phyloP scores from a whole-genome alignment of 2,888 invertebrate genomes.

The Zaprionus bogoriensis region DNA sequence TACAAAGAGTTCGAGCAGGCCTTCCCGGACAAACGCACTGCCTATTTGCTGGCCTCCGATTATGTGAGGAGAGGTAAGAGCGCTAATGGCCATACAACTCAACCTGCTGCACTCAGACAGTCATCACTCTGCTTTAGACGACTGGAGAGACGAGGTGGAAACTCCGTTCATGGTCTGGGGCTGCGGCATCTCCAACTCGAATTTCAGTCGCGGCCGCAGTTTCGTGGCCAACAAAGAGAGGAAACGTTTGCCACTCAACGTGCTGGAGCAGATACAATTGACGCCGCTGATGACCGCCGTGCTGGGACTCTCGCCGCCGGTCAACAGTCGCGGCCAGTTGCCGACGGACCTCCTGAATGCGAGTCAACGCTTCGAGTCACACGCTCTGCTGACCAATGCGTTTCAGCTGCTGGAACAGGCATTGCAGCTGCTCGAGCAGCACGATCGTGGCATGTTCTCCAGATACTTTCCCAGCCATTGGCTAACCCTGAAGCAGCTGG shows the following conservation, averaged over 20 bases:
- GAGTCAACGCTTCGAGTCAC: conserved; percentile 82
- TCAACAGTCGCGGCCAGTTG: conserved; percentile 86
- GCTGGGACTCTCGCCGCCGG: conserved; percentile 92
- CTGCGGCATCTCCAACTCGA: conserved; percentile 86
- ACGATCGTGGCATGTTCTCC: conserved; percentile 56
- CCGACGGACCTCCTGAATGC: conserved; percentile 67
- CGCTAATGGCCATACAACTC: conserved; percentile 84
- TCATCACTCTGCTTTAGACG: conserved; percentile 18
- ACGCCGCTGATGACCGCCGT: conserved; percentile 93
- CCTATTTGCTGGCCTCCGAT: conserved; percentile 95
- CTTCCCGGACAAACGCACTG: conserved; percentile 91
- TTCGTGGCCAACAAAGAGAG: conserved; percentile 39
- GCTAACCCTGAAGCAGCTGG: conserved; percentile 42
- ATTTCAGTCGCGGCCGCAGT: conserved; percentile 12
- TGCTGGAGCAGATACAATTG: conserved; percentile 94
- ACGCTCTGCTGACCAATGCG: conserved; percentile 89
- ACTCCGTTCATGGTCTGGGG: conserved; percentile 98
- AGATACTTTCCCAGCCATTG: conserved; percentile 38
- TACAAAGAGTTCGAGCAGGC: conserved; percentile 87
- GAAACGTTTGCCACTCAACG: conserved; percentile 83
- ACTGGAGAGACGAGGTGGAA: too few species aligned
- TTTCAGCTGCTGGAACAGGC: conserved; percentile 89
- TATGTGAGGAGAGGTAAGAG: conserved; percentile 99
- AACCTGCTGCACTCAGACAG: background rate
- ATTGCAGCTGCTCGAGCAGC: conserved; percentile 53